These are phyloP conservation scores for Ivindomyrus marchei DNA, from an alignment of 2,113 vertebrate species.

Conservation along the genomic window DNA sequence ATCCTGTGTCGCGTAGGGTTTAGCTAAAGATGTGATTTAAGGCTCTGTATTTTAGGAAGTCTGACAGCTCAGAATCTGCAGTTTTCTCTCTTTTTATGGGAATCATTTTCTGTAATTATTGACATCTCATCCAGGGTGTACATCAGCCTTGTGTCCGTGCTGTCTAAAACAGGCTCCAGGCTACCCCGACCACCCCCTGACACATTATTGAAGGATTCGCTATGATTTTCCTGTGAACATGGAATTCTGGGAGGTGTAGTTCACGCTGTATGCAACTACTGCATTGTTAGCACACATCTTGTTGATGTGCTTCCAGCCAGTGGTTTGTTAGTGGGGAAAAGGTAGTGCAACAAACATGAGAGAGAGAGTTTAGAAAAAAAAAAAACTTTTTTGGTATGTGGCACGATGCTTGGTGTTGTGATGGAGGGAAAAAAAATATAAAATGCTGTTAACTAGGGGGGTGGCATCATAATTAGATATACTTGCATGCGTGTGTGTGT, in stretches of 20 bases:
- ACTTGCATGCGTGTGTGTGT: background rate
- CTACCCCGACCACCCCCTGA: background rate
- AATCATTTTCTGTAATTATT: background rate
- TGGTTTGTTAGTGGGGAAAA: background rate
- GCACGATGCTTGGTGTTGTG: background rate
- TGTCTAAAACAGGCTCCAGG: background rate
- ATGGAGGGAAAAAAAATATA: background rate
- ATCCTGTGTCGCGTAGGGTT: background rate
- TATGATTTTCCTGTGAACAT: background rate
- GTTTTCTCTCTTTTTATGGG: background rate
- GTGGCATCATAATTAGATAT: background rate
- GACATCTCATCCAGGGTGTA: background rate
- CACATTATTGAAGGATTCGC: background rate
- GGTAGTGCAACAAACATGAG: background rate
- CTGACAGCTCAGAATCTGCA: background rate
- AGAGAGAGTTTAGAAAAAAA: background rate
- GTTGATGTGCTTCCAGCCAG: background rate
- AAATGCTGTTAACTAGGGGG: background rate
- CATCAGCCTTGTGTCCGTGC: background rate
- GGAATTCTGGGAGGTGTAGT: background rate
- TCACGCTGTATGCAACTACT: background rate
- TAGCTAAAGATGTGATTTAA: background rate
- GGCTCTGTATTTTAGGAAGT: background rate
- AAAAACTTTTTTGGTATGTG: background rate
- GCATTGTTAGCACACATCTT: background rate